These are phyloP conservation scores for Laticauda colubrina DNA, from an alignment of 2,113 vertebrate genomes.

Conservation along the genomic window DNA sequence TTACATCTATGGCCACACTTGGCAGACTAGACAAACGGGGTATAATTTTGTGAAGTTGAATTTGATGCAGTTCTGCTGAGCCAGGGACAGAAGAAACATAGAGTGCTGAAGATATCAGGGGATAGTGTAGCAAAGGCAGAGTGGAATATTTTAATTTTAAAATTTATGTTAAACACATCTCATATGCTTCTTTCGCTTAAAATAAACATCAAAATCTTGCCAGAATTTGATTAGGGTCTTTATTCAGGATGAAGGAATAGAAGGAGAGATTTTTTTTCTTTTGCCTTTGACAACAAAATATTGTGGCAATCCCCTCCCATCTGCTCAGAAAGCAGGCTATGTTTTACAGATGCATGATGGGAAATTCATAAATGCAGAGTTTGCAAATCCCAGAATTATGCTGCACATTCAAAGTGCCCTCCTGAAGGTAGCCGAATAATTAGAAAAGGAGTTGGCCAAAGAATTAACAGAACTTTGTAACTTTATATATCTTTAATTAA, in stretches of 20 bases:
- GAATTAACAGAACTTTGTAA: background rate
- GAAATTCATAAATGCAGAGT: background rate
- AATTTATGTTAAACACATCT: background rate
- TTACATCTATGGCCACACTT: background rate
- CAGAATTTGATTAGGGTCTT: background rate
- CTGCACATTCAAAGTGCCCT: background rate
- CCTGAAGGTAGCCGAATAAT: background rate
- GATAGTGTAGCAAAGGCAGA: background rate
- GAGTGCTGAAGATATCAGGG: background rate
- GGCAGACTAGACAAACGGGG: background rate
- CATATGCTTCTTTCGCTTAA: background rate
- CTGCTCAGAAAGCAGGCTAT: background rate
- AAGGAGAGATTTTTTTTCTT: background rate
- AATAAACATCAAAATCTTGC: background rate
- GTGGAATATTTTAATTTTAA: background rate
- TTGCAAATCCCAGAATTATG: background rate
- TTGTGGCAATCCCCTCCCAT: background rate
- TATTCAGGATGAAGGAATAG: background rate
- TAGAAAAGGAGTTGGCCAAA: background rate
- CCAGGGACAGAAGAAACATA: background rate
- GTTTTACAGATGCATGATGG: background rate
- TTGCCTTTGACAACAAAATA: background rate
- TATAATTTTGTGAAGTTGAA: background rate
- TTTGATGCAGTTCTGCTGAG: background rate
- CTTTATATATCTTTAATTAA: background rate